These are phyloP conservation scores for Lates calcarifer DNA, from an alignment of 2,113 vertebrate genomes.

Conservation along the genomic window DNA sequence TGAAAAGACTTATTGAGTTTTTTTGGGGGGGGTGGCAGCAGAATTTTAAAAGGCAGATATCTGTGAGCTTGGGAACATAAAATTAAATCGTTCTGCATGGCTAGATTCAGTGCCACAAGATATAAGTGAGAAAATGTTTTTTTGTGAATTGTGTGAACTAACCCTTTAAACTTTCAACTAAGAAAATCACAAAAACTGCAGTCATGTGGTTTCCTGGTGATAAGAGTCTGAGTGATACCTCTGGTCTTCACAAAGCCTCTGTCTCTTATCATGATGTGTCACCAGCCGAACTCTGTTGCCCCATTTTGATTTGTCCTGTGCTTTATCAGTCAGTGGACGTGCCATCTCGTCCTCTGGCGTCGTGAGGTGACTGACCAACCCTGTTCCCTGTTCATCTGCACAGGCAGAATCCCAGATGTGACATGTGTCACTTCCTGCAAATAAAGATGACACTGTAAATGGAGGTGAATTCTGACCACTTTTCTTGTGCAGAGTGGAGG, in stretches of 20 bases:
- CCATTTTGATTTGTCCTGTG: constrained; percentile 31
- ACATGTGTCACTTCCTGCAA: constrained; percentile 46
- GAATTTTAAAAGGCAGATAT: not conserved
- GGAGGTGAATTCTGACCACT: constrained; percentile 31
- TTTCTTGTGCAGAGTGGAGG: not conserved
- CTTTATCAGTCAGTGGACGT: constrained; percentile 39
- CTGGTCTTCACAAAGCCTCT: constrained; percentile 16
- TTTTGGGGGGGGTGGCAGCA: not conserved
- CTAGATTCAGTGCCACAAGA: not conserved
- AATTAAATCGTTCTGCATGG: not conserved
- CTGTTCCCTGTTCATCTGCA: constrained; percentile 7
- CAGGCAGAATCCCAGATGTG: constrained; percentile 30
- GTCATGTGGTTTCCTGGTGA: not conserved
- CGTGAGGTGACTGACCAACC: constrained; percentile 42
- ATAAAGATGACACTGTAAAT: constrained; percentile 37
- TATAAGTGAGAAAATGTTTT: not conserved
- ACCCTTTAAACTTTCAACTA: constrained; percentile 7
- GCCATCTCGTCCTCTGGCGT: not conserved
- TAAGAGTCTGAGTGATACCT: constrained; percentile 7
- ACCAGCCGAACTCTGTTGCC: constrained; percentile 8
- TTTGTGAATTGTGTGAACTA: constrained; percentile 12
- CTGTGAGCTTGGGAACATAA: not conserved
- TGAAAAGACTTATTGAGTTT: not conserved
- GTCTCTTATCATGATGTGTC: constrained; percentile 31
- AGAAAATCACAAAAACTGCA: not conserved